Percentiles rank a stretch among this genome's conserved stretches.
Evolutionary conservation across 1,140 invertebrate genomes (phyloP).

Genomic region (Battus philenor): DNA sequence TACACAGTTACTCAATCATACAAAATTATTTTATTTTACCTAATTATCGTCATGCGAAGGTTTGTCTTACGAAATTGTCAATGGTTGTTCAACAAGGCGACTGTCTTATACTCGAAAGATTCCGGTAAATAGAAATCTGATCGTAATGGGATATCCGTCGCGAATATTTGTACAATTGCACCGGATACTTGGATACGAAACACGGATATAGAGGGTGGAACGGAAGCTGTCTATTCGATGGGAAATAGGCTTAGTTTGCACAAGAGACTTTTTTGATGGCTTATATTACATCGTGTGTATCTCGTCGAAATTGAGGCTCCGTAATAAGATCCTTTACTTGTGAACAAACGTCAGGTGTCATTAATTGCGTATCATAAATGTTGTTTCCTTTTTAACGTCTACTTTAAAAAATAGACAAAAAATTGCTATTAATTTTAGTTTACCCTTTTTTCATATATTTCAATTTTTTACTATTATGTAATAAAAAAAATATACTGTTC

Average conservation of each 20-base stretch:
- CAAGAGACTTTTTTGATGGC: slow-evolving; percentile 6
- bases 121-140: slow-evolving; percentile 20
- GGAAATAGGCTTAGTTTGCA: slow-evolving; percentile 27
- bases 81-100: not conserved
- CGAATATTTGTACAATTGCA: slow-evolving; percentile 54
- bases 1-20: too few species aligned
- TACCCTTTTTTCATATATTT: too few species aligned
- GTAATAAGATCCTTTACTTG: slow-evolving; percentile 8
- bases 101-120: not conserved
- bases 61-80: too few species aligned
- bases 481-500: too few species aligned
- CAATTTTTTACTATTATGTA: too few species aligned
- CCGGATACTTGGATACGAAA: slow-evolving; percentile 36
- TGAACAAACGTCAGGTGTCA: slow-evolving; percentile 4
- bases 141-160: slow-evolving; percentile 30
- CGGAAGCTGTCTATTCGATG: slow-evolving; percentile 29
- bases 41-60: too few species aligned
- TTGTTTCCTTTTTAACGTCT: too few species aligned
- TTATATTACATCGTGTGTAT: slow-evolving; percentile 4
- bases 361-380: too few species aligned
- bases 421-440: too few species aligned
- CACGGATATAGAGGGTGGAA: slow-evolving; percentile 27
- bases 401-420: too few species aligned
- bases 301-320: slow-evolving; percentile 8
- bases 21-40: too few species aligned